phyloP scores from a whole-genome alignment of 2,113 vertebrate genomes.

The Heterochromis multidens region DNA sequence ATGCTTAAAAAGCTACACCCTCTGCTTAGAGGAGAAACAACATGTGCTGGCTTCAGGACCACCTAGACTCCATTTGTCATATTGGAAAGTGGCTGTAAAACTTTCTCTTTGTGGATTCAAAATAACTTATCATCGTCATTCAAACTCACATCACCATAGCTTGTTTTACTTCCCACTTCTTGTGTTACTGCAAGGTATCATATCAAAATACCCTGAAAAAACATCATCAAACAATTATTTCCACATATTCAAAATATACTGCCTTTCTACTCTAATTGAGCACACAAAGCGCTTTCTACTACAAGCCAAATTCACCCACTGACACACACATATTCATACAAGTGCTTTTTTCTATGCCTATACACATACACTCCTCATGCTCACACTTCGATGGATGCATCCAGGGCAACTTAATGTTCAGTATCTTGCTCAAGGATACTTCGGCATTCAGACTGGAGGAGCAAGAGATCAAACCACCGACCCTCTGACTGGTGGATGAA shows the following conservation, averaged over 20 bases:
- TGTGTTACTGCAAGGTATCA: not conserved
- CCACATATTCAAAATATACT: not conserved
- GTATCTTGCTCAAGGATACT: not conserved
- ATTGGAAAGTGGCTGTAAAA: not conserved
- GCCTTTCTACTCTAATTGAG: not conserved
- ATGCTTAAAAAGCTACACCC: not conserved
- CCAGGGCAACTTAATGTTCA: not conserved
- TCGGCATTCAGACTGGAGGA: not conserved
- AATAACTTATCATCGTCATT: not conserved
- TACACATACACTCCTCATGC: not conserved
- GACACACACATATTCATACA: not conserved
- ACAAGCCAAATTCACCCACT: not conserved
- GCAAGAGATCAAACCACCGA: not conserved
- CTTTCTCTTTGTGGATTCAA: not conserved
- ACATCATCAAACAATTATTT: conserved; percentile 9
- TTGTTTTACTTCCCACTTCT: conserved; percentile 24
- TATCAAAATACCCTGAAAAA: conserved; percentile 21
- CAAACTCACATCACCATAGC: not conserved
- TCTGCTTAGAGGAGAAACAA: no score
- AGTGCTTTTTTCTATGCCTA: not conserved
- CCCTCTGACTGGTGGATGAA: not conserved
- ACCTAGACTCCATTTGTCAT: not conserved
- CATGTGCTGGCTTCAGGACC: not conserved
- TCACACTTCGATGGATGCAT: not conserved
- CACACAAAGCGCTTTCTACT: not conserved